Evolutionary conservation across 2,888 invertebrate species (phyloP).

Genomic region (Agrotis clavis): DNA sequence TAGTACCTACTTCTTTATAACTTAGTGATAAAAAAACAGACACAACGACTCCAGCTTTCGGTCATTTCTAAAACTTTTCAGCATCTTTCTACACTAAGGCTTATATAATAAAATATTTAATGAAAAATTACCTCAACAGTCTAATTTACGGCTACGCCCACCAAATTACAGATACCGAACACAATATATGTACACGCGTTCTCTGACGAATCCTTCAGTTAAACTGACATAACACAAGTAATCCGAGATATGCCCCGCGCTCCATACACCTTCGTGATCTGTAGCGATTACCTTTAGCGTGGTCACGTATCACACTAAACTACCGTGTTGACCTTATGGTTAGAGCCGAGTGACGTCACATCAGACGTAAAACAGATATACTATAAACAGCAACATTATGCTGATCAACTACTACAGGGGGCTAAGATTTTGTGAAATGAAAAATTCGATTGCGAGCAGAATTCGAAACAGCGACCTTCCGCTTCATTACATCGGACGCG

Average conservation of each 20-base stretch:
- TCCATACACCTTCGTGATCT: constrained; percentile 27
- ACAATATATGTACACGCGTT: constrained; percentile 8
- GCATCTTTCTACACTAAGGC: too few species aligned
- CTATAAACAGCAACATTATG: neutral
- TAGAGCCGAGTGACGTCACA: constrained; percentile 32
- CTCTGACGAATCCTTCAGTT: neutral
- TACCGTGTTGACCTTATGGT: constrained; percentile 32
- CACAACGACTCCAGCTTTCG: too few species aligned
- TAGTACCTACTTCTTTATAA: too few species aligned
- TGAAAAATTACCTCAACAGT: constrained; percentile 12
- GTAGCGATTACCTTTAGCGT: constrained; percentile 18
- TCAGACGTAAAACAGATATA: constrained; percentile 11
- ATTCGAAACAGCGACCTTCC: too few species aligned
- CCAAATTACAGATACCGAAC: neutral
- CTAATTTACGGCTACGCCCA: constrained; percentile 10
- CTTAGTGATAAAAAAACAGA: too few species aligned
- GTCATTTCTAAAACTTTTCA: too few species aligned
- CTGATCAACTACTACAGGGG: too few species aligned
- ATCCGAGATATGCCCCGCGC: constrained; percentile 6
- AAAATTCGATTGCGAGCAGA: too few species aligned
- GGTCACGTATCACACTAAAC: constrained; percentile 35
- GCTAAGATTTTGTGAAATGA: too few species aligned
- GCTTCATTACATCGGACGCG: too few species aligned
- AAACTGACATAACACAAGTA: constrained; percentile 24
- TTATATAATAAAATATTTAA: too few species aligned